Evolutionary conservation across 2,797 vertebrate species (phyloP), one percentile per base, ranked within the genome.

Genomic region (Acipenser ruthenus): DNA sequence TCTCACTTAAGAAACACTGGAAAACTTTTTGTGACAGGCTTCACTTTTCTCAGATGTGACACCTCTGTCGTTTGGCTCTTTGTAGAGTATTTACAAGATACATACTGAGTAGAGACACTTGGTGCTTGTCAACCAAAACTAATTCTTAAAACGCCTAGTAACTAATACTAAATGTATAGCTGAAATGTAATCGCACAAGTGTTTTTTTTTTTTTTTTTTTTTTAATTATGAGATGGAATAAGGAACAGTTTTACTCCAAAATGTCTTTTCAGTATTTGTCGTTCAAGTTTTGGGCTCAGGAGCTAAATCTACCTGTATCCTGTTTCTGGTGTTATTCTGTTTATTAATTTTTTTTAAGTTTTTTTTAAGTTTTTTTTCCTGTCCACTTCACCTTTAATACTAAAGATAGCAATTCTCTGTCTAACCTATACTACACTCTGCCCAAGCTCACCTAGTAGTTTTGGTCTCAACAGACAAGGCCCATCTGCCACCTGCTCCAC

Each of bases 401-500:
- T 68, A 12, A 63, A 7, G 13, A 63, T 68, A 50, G n/a, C 67
- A 70, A 63, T 60, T 72, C 68, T 53, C 61, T 50, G 47, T 55
- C 49, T 59, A 59, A 68, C 60, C 69, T 87, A 78, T 77, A 79
- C 77, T 86, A 78, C 73, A 81, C 84, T 79, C 81, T 86, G 85
- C 85, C 85, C 84, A 88, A 83, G 81, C 86, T 87, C 79, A 90
- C 89, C 89, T 91, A 87, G 81, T 82, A 83, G 83, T 88, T 86
- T 86, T 88, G 90, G 85, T 92, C 91, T 92, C 91, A 83, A 83
- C 89, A 92, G 91, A 92, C 90, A 89, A 88, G 86, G 82, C 91
- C 90, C 92, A 94, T 93, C 93, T 93, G 93, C 91, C 93, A 92
- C 93, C 91, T 93, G 91, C 90, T 92, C 89, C 85, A 85, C 75